Evolutionary conservation across 2,888 invertebrate species (phyloP).

Genomic region (Archaeoteleia sp.): DNA sequence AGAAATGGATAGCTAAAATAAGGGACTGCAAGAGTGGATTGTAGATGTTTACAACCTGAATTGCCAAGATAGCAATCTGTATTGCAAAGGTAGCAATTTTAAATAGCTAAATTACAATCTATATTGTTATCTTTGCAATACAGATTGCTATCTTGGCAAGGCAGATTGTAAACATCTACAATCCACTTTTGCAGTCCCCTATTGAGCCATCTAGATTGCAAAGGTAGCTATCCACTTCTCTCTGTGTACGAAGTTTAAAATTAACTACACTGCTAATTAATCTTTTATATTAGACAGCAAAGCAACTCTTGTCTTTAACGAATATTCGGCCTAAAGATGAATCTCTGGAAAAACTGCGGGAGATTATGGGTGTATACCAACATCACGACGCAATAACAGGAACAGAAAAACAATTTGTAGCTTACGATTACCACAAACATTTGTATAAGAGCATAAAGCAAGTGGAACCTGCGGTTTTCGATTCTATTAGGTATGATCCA

Average conservation of each 20-base stretch:
- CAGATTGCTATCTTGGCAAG: too few species aligned
- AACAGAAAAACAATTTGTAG: constrained; percentile 88
- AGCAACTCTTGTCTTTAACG: constrained; percentile 81
- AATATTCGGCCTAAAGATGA: constrained; percentile 76
- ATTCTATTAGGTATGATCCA: constrained; percentile 79
- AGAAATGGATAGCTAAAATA: too few species aligned
- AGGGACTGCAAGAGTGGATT: too few species aligned
- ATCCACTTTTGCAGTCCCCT: too few species aligned
- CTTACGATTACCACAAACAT: constrained; percentile 87
- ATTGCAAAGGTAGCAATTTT: too few species aligned
- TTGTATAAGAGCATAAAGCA: constrained; percentile 82
- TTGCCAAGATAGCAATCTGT: too few species aligned
- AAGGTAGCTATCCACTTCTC: too few species aligned
- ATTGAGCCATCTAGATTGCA: too few species aligned
- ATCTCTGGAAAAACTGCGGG: constrained; percentile 80
- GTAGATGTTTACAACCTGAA: too few species aligned
- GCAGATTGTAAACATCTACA: too few species aligned
- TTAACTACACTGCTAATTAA: neutral
- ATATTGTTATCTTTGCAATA: too few species aligned
- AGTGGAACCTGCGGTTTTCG: constrained; percentile 77
- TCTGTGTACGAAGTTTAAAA: neutral
- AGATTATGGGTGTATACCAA: constrained; percentile 87
- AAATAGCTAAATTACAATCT: too few species aligned
- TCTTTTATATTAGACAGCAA: constrained; percentile 78
- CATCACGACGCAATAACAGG: constrained; percentile 94